Conservation (phyloP, 2,888 invertebrate species). For the Lapara coniferarum region DNA sequence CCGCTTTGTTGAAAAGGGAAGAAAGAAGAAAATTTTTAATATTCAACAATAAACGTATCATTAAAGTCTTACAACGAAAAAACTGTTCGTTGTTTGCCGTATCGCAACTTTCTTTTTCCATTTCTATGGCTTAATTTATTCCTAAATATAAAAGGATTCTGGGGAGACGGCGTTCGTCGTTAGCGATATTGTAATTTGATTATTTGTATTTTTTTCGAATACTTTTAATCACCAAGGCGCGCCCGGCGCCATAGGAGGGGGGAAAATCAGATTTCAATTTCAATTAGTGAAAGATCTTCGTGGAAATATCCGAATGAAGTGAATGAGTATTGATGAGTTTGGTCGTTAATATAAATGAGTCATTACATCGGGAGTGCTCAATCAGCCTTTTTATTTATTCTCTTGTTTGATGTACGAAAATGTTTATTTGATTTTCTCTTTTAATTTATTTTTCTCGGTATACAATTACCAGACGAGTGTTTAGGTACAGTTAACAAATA, state of each 20-base stretch:
- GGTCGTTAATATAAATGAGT: conserved; percentile 78
- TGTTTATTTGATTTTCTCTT: conserved; percentile 33
- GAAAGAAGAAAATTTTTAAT: conserved; percentile 17
- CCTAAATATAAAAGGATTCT: conserved; percentile 82
- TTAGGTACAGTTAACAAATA: background rate
- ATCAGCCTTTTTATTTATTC: conserved; percentile 62
- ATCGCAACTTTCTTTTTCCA: conserved; percentile 54
- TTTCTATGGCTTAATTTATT: conserved; percentile 77
- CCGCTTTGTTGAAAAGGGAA: conserved; percentile 1
- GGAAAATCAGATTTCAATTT: conserved; percentile 83
- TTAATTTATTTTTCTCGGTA: conserved; percentile 34
- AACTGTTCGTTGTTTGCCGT: conserved; percentile 70
- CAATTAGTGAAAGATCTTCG: conserved; percentile 80
- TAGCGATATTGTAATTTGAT: conserved; percentile 85
- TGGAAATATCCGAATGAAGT: conserved; percentile 70
- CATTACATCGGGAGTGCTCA: conserved; percentile 61
- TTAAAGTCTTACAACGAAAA: conserved; percentile 58
- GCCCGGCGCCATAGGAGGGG: conserved; percentile 63
- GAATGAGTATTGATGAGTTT: conserved; percentile 81
- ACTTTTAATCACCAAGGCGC: conserved; percentile 79
- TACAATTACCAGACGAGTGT: conserved; percentile 12
- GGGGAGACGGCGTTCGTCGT: conserved; percentile 74
- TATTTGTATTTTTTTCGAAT: conserved; percentile 83
- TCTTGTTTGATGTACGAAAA: conserved; percentile 46
- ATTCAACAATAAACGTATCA: conserved; percentile 43